These are phyloP conservation scores for Luffia ferchaultella DNA, from an alignment of 2,888 invertebrate genomes.

Conservation along the genomic window DNA sequence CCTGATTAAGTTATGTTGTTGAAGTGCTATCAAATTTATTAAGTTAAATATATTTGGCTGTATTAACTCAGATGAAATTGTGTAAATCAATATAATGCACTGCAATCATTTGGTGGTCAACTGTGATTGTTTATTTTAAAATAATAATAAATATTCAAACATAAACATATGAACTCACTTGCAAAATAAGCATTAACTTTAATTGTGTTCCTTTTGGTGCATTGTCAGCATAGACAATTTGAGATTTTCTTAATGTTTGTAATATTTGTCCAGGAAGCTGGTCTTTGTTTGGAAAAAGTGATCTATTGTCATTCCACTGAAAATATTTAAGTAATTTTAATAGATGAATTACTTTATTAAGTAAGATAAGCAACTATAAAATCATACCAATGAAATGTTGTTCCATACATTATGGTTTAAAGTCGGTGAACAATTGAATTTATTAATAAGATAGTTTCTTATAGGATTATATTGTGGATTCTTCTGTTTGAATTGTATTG, in stretches of 20 bases:
- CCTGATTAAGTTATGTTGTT: no score
- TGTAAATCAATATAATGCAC: no score
- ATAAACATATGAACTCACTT: no score
- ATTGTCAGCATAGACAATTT: constrained; percentile 78
- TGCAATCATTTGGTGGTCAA: no score
- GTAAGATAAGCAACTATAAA: not conserved
- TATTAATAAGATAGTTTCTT: not conserved
- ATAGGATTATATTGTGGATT: constrained; percentile 18
- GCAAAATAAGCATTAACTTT: constrained; percentile 80
- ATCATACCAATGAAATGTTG: not conserved
- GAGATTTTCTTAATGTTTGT: constrained; percentile 70
- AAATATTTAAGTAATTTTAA: constrained; percentile 16
- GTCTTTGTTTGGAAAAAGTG: constrained; percentile 54
- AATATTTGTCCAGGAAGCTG: constrained; percentile 69
- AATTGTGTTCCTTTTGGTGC: constrained; percentile 89
- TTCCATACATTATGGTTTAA: not conserved
- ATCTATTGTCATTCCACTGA: constrained; percentile 49
- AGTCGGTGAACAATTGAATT: not conserved
- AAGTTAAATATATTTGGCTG: no score
- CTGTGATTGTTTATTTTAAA: no score
- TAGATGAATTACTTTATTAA: not conserved
- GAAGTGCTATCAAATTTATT: no score
- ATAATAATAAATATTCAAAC: no score
- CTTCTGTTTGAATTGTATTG: constrained; percentile 38
- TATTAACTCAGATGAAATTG: no score